These are phyloP conservation scores for Oasisia sp. DNA, from an alignment of 2,888 invertebrate genomes.

Conservation along the genomic window DNA sequence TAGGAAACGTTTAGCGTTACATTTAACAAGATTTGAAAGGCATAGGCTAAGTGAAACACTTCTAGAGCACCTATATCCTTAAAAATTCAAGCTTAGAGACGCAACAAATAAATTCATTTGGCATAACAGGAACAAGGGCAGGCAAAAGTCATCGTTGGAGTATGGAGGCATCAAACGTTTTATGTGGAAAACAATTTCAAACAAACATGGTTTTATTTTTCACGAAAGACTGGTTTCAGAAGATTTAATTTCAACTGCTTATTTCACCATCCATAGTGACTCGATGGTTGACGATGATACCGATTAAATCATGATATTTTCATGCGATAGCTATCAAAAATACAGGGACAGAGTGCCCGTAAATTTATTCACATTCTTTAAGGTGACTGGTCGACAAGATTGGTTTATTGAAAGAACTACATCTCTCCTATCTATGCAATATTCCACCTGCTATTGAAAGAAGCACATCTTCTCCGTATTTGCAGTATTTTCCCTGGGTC, in stretches of 20 bases:
- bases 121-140: too few species aligned
- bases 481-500: neutral
- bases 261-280: neutral
- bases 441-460: neutral
- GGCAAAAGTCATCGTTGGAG: too few species aligned
- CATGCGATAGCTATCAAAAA: neutral
- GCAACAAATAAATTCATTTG: too few species aligned
- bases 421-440: neutral
- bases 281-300: neutral
- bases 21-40: neutral
- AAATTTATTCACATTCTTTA: neutral
- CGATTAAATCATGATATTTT: neutral
- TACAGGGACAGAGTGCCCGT: neutral
- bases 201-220: too few species aligned
- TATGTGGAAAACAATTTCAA: too few species aligned
- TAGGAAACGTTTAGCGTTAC: neutral
- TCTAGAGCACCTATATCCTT: too few species aligned
- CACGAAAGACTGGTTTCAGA: too few species aligned
- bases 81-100: too few species aligned
- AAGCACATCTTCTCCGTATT: neutral
- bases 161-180: too few species aligned
- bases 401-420: neutral
- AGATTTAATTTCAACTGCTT: too few species aligned
- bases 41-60: neutral
- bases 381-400: neutral